Conservation (phyloP, 1,140 invertebrate species). For the Panagrolaimus sp. region DNA sequence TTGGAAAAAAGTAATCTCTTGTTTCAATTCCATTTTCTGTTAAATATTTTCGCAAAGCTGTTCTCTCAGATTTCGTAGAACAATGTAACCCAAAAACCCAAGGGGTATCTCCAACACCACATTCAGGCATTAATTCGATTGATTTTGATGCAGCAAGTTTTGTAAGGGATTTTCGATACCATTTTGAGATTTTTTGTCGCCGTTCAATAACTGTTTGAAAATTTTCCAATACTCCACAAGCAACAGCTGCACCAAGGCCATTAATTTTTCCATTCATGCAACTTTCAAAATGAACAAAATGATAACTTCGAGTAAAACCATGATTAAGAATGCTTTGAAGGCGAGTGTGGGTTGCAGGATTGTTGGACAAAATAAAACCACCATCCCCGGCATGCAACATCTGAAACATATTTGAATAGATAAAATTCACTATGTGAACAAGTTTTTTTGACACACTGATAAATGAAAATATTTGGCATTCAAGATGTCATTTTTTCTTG, state of each 20-base stretch:
- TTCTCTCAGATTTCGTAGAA: not conserved
- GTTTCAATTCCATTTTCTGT: not conserved
- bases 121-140: not conserved
- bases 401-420: not conserved
- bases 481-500: too few relatives aligned
- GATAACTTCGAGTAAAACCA: not conserved
- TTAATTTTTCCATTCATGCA: constrained; percentile 6
- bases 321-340: not conserved
- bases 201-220: not conserved
- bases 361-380: not conserved
- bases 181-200: not conserved
- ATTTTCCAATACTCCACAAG: not conserved
- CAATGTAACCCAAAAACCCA: constrained; percentile 3
- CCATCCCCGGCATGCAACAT: not conserved
- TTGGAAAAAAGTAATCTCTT: not conserved
- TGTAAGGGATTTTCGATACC: not conserved
- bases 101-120: not conserved
- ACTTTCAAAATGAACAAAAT: constrained; percentile 5
- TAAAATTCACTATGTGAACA: too few relatives aligned
- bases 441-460: not conserved
- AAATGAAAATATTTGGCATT: too few relatives aligned
- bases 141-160: not conserved
- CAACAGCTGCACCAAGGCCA: not conserved
- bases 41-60: not conserved
- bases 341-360: not conserved